Conservation (phyloP, 2,797 vertebrate species). For the Aphelocoma californica region DNA sequence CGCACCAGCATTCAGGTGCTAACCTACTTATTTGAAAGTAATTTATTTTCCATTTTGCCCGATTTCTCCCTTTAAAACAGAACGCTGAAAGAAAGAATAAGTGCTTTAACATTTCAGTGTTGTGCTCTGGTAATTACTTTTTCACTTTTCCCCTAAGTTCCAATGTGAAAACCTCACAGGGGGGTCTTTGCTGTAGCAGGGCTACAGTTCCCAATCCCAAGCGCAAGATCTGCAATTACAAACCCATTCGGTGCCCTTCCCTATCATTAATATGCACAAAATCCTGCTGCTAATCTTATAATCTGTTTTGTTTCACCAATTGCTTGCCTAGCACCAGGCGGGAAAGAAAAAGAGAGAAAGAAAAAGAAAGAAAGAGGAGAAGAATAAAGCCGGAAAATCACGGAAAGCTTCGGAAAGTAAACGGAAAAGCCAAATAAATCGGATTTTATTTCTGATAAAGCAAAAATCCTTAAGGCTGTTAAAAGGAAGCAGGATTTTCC, state of each 20-base stretch:
- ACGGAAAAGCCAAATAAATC: constrained; percentile 18
- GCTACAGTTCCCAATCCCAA: constrained; percentile 40
- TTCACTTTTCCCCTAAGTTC: constrained; percentile 56
- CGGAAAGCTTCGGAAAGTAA: constrained; percentile 19
- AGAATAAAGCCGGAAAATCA: constrained; percentile 40
- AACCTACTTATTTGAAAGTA: constrained; percentile 56
- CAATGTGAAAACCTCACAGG: constrained; percentile 61
- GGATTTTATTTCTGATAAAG: background rate
- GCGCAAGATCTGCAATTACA: constrained; percentile 56
- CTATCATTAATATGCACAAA: constrained; percentile 59
- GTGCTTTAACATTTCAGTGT: constrained; percentile 67
- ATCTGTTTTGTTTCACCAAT: constrained; percentile 62
- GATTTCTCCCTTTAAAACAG: constrained; percentile 16
- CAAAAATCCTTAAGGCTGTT: background rate
- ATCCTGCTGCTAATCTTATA: constrained; percentile 54
- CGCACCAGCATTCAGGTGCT: constrained; percentile 40
- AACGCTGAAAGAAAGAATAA: constrained; percentile 39
- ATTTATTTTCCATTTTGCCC: constrained; percentile 58
- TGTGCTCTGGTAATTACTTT: constrained; percentile 64
- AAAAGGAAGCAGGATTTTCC: background rate
- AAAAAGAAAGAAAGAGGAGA: background rate
- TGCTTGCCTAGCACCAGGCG: constrained; percentile 47
- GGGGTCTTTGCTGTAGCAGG: constrained; percentile 52
- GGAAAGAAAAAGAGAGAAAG: background rate
- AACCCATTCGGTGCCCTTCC: constrained; percentile 41